Base-by-base conservation (phyloP, 2,888 invertebrate genomes). In the Aleiodes alternator region DNA sequence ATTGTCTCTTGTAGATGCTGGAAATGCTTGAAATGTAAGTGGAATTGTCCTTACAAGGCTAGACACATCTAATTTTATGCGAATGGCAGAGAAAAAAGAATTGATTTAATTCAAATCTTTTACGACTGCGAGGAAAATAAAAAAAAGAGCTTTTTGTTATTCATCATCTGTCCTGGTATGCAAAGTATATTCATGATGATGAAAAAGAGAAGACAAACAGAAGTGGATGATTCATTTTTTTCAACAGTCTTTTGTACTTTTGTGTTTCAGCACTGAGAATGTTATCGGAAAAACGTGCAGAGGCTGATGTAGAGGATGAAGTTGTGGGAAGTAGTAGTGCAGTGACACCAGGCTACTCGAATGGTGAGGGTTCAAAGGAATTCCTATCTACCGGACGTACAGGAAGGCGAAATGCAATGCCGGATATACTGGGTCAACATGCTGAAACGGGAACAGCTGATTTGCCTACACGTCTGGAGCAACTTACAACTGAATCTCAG, bases 371-470 rank as follows among this genome's bases (percentile, higher is more conserved):
- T 81, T 92, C 94, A 70, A 93, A 94, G 87, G 96, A 96, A 88
- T 97, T 97, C 90, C 92, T 96, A 77, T 94, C 94, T 83, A 95
- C 96, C 0, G 96, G 96, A 4, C 92, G 97, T 79, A 96, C 96
- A 48, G 97, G 97, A 16, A 92, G 97, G 72, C 91, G 97, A 81
- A 97, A 97, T 90, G 97, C 97, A 66, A 91, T 97, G 91, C 95
- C 96, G 1, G 95, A 97, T 88, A 96, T 97, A 82, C 90, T 94
- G 83, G 94, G 95, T 70, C 93, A 94, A 84, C 94, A 94, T 84
- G 93, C 94, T 48, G 92, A 93, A 81, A 92, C 94, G 79, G 92
- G 93, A 75, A 95, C 95, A 3, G 94, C 95, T 8, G 95, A 96
- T 87, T 91, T 97, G 83, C 95, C 96, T 4, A 92, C 93, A 75